Evolutionary conservation across 2,113 vertebrate species (phyloP), one percentile per base, ranked within the genome.

Genomic region (Pipra filicauda): DNA sequence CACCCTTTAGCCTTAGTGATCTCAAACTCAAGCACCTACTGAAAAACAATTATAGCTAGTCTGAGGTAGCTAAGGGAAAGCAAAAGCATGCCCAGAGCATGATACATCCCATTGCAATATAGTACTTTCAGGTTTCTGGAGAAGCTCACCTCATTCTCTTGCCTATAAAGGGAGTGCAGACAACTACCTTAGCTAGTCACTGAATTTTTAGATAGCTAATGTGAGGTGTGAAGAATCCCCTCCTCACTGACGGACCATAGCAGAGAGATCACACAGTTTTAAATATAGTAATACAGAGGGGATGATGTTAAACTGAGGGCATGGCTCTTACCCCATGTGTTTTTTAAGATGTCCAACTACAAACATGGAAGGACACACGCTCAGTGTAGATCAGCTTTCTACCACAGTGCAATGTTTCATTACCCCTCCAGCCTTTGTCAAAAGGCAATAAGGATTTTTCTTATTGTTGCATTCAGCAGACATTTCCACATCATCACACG

Each of bases 301-400:
- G 33, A 21, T 48, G 66, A 15, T 35, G 58, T 85, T 80, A 91
- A 88, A 92, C 37, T 11, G 46, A 31, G 90, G 82, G 69, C 67
- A 93, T 76, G 75, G 82, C 89, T 94, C 95, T 79, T 65, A 93
- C 78, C 49, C 24, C 92, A 88, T 37, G 72, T 58, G 93, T 93
- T 95, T 86, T 28, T 80, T 30, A 76, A 90, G 57, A 46, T 44
- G 65, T 49, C 55, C 26, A 49, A 9, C 76, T n/a, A 55, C 67
- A 72, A 31, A 71, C 33, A 15, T 37, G 48, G 54, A 65, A 72
- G 16, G 44, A 49, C 39, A 61, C 13, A 46, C 31, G 19, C 16
- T 24, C 35, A 37, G 14, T 37, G 61, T 12, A 75, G 69, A 65
- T 87, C 72, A 80, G 8, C 79, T 92, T 93, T 84, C 93, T 37